Percentiles rank a stretch among this genome's conserved stretches.
phyloP scores from a whole-genome alignment of 1,140 invertebrate species.

The Brachionus sp. region DNA sequence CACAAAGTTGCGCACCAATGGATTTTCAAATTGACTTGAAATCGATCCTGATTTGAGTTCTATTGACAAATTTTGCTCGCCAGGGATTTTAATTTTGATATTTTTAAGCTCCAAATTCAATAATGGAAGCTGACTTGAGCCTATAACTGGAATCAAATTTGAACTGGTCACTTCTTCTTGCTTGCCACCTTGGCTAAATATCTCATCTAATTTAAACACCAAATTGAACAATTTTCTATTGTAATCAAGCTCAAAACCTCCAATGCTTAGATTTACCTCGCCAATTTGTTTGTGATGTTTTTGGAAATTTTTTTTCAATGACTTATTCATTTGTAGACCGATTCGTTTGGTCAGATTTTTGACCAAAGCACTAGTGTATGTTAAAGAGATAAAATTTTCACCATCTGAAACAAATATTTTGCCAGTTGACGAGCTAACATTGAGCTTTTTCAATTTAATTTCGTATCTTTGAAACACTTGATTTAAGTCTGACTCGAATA shows the following conservation, averaged over 20 bases:
- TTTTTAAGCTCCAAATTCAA: conserved; percentile 10
- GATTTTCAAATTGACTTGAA: conserved; percentile 31
- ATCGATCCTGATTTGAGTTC: not conserved
- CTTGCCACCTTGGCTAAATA: not conserved
- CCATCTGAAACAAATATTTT: not conserved
- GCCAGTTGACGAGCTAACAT: not conserved
- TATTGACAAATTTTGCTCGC: not conserved
- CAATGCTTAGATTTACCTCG: not conserved
- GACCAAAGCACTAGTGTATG: not conserved
- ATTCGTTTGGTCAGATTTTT: conserved; percentile 19
- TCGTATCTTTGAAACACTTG: not conserved
- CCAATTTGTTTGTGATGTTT: not conserved
- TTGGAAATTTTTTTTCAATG: not conserved
- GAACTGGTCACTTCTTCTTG: too few species aligned
- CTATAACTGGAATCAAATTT: not conserved
- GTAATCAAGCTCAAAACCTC: not conserved
- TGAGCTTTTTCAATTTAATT: conserved; percentile 9
- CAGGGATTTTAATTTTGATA: not conserved
- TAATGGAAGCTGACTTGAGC: not conserved
- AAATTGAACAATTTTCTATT: not conserved
- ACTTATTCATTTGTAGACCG: not conserved
- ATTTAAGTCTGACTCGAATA: conserved; percentile 19
- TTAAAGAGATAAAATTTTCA: not conserved
- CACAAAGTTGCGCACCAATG: conserved; percentile 16
- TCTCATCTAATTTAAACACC: not conserved